These are phyloP conservation scores for Rostratula benghalensis DNA, from an alignment of 2,113 vertebrate species.

Conservation along the genomic window DNA sequence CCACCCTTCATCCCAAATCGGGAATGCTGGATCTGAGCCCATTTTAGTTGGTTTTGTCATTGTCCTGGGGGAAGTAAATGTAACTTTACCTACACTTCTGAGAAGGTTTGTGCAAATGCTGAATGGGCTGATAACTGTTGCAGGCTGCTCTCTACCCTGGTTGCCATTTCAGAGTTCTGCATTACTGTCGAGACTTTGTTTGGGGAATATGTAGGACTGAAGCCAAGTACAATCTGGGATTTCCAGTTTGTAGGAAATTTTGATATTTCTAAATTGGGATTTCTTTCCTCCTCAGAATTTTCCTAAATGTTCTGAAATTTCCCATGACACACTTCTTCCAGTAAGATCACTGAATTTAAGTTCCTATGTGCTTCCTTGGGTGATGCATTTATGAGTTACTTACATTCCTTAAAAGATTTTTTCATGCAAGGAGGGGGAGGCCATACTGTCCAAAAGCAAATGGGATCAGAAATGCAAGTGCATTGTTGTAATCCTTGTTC, in stretches of 20 bases:
- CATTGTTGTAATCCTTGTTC: too few relatives aligned
- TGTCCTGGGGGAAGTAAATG: not conserved
- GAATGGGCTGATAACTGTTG: not conserved
- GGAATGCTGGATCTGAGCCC: not conserved
- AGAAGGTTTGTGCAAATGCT: not conserved
- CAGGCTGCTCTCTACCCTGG: not conserved
- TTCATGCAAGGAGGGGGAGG: not conserved
- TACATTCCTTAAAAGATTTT: not conserved
- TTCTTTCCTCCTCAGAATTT: not conserved
- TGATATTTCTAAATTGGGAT: not conserved
- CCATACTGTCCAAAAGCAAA: not conserved
- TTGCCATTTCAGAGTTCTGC: not conserved
- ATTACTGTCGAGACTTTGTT: rapidly evolving
- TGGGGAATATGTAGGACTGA: not conserved
- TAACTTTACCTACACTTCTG: not conserved
- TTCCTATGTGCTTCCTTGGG: not conserved
- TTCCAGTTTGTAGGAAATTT: not conserved
- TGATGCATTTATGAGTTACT: not conserved
- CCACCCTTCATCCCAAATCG: not conserved
- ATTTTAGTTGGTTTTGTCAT: not conserved
- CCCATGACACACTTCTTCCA: not conserved
- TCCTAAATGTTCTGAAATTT: not conserved
- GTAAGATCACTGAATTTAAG: not conserved
- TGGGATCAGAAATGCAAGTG: not conserved
- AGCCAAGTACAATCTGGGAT: not conserved